These are phyloP conservation scores for Ctenopoma kingsleyae DNA, from an alignment of 2,797 vertebrate species.

Conservation along the genomic window DNA sequence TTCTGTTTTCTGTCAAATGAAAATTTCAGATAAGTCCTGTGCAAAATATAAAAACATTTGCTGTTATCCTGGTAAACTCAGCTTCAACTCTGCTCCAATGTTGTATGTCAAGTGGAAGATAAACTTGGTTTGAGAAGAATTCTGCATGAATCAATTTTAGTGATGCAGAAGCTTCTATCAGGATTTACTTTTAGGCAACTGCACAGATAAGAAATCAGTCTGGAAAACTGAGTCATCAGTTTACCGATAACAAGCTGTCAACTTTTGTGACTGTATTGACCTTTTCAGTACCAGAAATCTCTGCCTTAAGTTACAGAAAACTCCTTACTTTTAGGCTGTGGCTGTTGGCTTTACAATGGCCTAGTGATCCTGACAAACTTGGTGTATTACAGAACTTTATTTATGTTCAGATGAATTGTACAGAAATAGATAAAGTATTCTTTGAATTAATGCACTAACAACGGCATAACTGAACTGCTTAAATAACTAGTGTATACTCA, in stretches of 20 bases:
- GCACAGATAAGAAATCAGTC: slow-evolving; percentile 53
- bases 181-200: slow-evolving; percentile 29
- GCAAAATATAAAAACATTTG: slow-evolving; percentile 10
- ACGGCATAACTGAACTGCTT: not conserved
- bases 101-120: slow-evolving; percentile 32
- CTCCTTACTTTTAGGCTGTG: not conserved
- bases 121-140: slow-evolving; percentile 2
- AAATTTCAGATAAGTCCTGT: slow-evolving; percentile 29
- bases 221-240: slow-evolving; percentile 44
- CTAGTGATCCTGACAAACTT: slow-evolving; percentile 1
- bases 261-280: slow-evolving; percentile 28
- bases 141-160: slow-evolving; percentile 11
- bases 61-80: slow-evolving; percentile 31
- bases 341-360: not conserved
- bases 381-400: not conserved
- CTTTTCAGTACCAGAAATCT: slow-evolving; percentile 37
- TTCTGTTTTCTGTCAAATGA: slow-evolving; percentile 48
- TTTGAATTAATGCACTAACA: not conserved
- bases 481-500: slow-evolving; percentile 17
- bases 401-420: not conserved
- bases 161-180: slow-evolving; percentile 18
- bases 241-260: slow-evolving; percentile 58
- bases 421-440: not conserved
- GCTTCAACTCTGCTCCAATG: slow-evolving; percentile 28
- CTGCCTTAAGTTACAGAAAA: slow-evolving; percentile 38